Conservation (phyloP, 2,797 vertebrate genomes). For the Poecilia wingei region DNA sequence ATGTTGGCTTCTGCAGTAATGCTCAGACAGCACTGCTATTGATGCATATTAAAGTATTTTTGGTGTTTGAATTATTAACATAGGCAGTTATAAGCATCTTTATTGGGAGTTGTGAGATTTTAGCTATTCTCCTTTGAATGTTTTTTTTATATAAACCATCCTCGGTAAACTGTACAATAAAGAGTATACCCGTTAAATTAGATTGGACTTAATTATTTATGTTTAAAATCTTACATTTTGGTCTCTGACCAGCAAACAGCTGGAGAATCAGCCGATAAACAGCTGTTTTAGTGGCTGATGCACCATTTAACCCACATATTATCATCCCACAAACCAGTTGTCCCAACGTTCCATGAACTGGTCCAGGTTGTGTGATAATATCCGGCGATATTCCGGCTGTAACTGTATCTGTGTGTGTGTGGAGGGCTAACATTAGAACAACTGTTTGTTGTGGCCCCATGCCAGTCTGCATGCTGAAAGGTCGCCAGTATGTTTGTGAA, state of each 20-base stretch:
- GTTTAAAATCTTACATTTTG: neutral
- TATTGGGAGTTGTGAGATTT: neutral
- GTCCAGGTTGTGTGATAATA: slow-evolving; percentile 65
- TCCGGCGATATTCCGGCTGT: slow-evolving; percentile 59
- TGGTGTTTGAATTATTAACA: neutral
- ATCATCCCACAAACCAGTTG: slow-evolving; percentile 30
- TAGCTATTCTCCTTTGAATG: neutral
- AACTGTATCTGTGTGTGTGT: slow-evolving; percentile 58
- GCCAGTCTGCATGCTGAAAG: slow-evolving; percentile 64
- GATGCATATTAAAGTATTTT: neutral
- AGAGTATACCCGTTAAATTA: neutral
- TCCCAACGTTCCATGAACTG: slow-evolving; percentile 32
- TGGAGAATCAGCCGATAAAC: neutral
- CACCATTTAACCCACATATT: slow-evolving; percentile 48
- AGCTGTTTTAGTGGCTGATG: slow-evolving; percentile 18
- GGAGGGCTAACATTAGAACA: slow-evolving; percentile 71
- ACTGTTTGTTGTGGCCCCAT: slow-evolving; percentile 72
- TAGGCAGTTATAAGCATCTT: neutral
- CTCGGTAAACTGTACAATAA: neutral
- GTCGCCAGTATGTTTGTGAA: slow-evolving; percentile 62
- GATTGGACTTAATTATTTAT: neutral
- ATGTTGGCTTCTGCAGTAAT: neutral
- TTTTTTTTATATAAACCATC: neutral
- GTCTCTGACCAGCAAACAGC: neutral
- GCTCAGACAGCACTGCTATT: neutral